These are phyloP conservation scores for Caenorhabditis elegans DNA, from an alignment of 1,140 invertebrate genomes.

Conservation along the genomic window WBcel235 BX284605.5:6513501-6514000, in stretches of 20 bases:
- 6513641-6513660: neutral
- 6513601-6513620: conserved; percentile 25
- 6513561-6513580: conserved; percentile 23
- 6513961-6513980: no score
- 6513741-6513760: neutral
- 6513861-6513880: no score
- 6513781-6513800: no score
- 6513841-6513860: no score
- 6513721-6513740: no score
- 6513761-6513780: neutral
- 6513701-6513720: no score
- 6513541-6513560: conserved; percentile 31
- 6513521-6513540: conserved; percentile 7
- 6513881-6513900: no score
- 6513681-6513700: neutral
- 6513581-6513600: conserved; percentile 17
- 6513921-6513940: no score
- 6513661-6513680: neutral
- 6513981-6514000: neutral
- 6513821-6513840: no score
- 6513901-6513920: no score
- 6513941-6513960: no score
- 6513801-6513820: no score
- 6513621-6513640: conserved; percentile 31
- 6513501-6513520: conserved; percentile 9